Evolutionary conservation across 2,888 invertebrate species (phyloP), one percentile per base, ranked within the genome.

Genomic region (Conops quadrifasciatus): DNA sequence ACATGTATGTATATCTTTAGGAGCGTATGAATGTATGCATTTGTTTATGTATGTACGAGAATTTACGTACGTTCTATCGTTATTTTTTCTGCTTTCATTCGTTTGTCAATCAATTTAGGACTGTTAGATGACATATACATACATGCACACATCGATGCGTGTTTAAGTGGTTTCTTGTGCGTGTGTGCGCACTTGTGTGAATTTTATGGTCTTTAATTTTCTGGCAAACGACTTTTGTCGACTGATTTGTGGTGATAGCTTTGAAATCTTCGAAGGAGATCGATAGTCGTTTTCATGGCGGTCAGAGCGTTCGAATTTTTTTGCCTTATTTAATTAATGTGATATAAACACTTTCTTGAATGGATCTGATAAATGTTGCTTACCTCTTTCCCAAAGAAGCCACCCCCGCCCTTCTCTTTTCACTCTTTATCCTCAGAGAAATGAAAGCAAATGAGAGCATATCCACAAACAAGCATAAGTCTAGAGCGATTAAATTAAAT

Each of bases 101-200:
- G 78, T 78, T 78, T 81, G 82, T 80, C 82, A 81, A 80, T 80
- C 80, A 80, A 81, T 79, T 79, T 75, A 77, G 79, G 79, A 81
- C 80, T 81, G 81, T 80, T 81, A 28, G 58, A 49, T 65, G 64
- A 43, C 43, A 16, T 15, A 24, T 21, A 21, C 53, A 53, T 26
- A 26, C 11, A 24, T 58, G 58, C 28, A 53, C 15, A 11, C 36
- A n/a, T n/a, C n/a, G n/a, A n/a, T n/a, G n/a, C n/a, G n/a, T 36
- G 9, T 45, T 16, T 51, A 28, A 49, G 59, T 24, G 24, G n/a
- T 51, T 26, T 15, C 45, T 45, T 65, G 58, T 67, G 43, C 28
- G 21, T 7, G 66, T 11, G 19, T 24, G 63, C 13, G 66, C n/a
- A 28, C 36, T 36, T 36, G 36, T 36, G 59, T 28, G 47, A 28